These are phyloP conservation scores for Aurelia sp. DNA, from an alignment of 30 jellyfish, hydroid and myxozoan genomes.

Conservation along the genomic window DNA sequence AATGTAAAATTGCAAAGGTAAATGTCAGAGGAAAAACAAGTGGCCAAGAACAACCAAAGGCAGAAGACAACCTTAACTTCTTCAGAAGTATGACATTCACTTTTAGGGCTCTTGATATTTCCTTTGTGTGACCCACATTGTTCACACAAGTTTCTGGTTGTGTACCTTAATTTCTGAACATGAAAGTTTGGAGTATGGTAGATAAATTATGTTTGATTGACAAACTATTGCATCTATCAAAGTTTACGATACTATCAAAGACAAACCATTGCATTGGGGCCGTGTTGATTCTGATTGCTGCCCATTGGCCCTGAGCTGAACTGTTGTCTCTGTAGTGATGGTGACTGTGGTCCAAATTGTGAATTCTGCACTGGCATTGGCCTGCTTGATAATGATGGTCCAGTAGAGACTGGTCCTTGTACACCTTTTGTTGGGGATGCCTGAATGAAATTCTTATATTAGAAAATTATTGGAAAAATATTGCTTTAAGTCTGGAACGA, in stretches of 20 bases:
- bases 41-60: too few relatives aligned
- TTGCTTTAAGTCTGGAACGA: neutral
- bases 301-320: slow-evolving; percentile 21
- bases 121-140: too few relatives aligned
- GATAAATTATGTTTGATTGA: too few relatives aligned
- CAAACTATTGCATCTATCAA: neutral
- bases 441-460: neutral
- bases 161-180: too few relatives aligned
- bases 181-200: too few relatives aligned
- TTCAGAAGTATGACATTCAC: too few relatives aligned
- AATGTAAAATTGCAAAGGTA: too few relatives aligned
- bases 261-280: neutral
- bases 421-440: slow-evolving; percentile 37
- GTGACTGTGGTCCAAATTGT: slow-evolving; percentile 61
- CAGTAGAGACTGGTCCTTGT: slow-evolving; percentile 32
- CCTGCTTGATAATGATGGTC: slow-evolving; percentile 48
- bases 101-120: too few relatives aligned
- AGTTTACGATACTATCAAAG: neutral
- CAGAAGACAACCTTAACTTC: too few relatives aligned
- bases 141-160: too few relatives aligned
- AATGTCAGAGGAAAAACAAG: too few relatives aligned
- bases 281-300: slow-evolving; percentile 14
- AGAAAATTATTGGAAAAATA: neutral
- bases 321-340: slow-evolving; percentile 62
- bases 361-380: slow-evolving; percentile 42